phyloP scores from a whole-genome alignment of 2,888 invertebrate genomes.

The Hypolimnas misippus region DNA sequence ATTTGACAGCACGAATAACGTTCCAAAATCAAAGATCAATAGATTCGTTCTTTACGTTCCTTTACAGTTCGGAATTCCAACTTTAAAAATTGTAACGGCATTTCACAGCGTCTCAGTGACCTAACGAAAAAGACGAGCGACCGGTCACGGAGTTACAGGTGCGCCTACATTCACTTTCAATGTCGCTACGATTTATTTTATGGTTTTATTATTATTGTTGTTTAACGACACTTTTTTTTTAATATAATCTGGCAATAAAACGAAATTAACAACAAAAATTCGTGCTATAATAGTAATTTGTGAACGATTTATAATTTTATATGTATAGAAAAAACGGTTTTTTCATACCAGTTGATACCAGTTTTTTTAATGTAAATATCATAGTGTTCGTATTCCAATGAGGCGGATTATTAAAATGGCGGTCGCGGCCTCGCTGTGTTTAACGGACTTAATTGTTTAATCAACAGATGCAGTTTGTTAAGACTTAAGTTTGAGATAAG shows the following conservation, averaged over 20 bases:
- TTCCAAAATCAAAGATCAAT: neutral
- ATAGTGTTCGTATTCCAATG: slow-evolving; percentile 23
- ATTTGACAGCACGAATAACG: slow-evolving; percentile 13
- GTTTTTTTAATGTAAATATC: slow-evolving; percentile 20
- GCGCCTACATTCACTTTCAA: slow-evolving; percentile 78
- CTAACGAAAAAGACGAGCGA: slow-evolving; percentile 65
- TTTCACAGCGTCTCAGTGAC: slow-evolving; percentile 67
- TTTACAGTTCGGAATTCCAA: slow-evolving; percentile 43
- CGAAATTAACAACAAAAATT: neutral
- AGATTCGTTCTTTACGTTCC: slow-evolving; percentile 18
- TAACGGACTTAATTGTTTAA: slow-evolving; percentile 41
- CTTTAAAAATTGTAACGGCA: slow-evolving; percentile 65
- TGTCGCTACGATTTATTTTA: slow-evolving; percentile 63
- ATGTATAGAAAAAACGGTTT: neutral
- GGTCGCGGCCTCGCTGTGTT: slow-evolving; percentile 49
- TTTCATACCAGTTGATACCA: neutral
- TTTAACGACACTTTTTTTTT: neutral
- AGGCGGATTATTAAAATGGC: slow-evolving; percentile 44
- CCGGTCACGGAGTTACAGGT: slow-evolving; percentile 76
- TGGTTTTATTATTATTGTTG: slow-evolving; percentile 40
- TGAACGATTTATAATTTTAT: neutral
- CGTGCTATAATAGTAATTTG: neutral
- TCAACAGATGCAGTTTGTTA: slow-evolving; percentile 20
- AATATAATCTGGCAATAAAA: neutral
- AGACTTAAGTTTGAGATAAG: slow-evolving; percentile 6